A percentile compares a stretch with the other conserved stretches of the same genome.
Conservation (phyloP, 2,797 vertebrate species). For the Phalanger gymnotis region DNA sequence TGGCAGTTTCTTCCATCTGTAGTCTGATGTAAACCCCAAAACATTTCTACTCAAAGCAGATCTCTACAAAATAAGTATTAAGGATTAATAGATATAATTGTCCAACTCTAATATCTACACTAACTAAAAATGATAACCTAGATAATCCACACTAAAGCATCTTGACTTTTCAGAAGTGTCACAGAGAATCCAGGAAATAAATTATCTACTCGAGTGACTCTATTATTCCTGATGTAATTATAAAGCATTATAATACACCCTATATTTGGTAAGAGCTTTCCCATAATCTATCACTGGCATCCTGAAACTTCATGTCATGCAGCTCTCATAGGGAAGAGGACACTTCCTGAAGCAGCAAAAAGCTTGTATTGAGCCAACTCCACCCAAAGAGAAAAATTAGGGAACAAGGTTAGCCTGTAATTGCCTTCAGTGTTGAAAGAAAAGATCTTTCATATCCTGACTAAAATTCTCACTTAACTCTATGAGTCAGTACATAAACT, state of each 20-base stretch:
- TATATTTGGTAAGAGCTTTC: slow-evolving; percentile 51
- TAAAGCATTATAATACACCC: background rate
- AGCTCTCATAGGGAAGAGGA: slow-evolving; percentile 13
- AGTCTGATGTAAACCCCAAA: too few relatives aligned
- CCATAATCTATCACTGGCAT: background rate
- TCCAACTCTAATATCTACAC: background rate
- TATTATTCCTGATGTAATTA: background rate
- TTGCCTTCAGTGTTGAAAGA: slow-evolving; percentile 68
- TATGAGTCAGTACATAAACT: slow-evolving; percentile 73
- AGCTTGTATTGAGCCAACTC: background rate
- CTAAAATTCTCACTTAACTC: slow-evolving; percentile 68
- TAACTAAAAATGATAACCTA: background rate
- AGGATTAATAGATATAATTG: background rate
- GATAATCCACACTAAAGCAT: background rate
- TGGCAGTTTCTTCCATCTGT: background rate
- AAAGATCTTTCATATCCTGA: slow-evolving; percentile 69
- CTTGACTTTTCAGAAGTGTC: background rate
- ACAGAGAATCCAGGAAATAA: background rate
- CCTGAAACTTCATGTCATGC: background rate
- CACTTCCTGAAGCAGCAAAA: slow-evolving; percentile 33
- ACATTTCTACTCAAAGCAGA: too few relatives aligned
- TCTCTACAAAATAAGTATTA: background rate
- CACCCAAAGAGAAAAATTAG: background rate
- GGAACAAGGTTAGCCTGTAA: slow-evolving; percentile 22
- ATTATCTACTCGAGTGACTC: background rate